A percentile compares a stretch with the other conserved stretches of the same genome.
Evolutionary conservation across 2,888 invertebrate genomes (phyloP).

Genomic region (Apodemia zela): DNA sequence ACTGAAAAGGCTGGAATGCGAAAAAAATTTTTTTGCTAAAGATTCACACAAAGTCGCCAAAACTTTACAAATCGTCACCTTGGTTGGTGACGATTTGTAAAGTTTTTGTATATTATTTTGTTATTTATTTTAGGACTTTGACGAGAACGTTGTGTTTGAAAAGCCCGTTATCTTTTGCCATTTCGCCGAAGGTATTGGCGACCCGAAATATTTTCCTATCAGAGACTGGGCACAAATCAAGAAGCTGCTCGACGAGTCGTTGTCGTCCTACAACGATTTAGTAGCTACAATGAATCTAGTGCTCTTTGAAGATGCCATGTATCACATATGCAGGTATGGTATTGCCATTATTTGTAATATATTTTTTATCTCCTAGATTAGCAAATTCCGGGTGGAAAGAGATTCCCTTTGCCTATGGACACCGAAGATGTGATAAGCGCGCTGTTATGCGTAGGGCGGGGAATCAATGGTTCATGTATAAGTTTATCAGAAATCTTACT

Average conservation of each 20-base stretch:
- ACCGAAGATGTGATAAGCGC: too few species aligned
- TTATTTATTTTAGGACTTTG: slow-evolving; percentile 78
- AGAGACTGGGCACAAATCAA: slow-evolving; percentile 85
- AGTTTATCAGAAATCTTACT: too few species aligned
- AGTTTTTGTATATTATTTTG: too few species aligned
- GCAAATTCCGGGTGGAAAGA: too few species aligned
- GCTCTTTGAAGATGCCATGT: slow-evolving; percentile 96
- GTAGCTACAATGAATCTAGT: slow-evolving; percentile 96
- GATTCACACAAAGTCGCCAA: too few species aligned
- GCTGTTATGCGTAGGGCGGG: too few species aligned
- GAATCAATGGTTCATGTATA: neutral
- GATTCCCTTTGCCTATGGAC: too few species aligned
- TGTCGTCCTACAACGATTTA: slow-evolving; percentile 93
- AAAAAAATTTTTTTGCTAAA: too few species aligned
- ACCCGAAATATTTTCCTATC: slow-evolving; percentile 93
- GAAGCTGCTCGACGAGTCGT: slow-evolving; percentile 88
- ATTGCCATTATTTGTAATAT: neutral
- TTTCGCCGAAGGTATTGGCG: slow-evolving; percentile 94
- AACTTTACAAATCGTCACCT: too few species aligned
- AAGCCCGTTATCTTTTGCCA: slow-evolving; percentile 94
- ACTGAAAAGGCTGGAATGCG: too few species aligned
- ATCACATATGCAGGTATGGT: slow-evolving; percentile 88
- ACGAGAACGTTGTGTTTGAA: slow-evolving; percentile 85
- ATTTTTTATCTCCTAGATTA: neutral
- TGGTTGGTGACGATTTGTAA: too few species aligned